Percentiles rank a stretch among this genome's conserved stretches.
phyloP scores from a whole-genome alignment of 1,140 invertebrate species.

The Contarinia nasturtii region DNA sequence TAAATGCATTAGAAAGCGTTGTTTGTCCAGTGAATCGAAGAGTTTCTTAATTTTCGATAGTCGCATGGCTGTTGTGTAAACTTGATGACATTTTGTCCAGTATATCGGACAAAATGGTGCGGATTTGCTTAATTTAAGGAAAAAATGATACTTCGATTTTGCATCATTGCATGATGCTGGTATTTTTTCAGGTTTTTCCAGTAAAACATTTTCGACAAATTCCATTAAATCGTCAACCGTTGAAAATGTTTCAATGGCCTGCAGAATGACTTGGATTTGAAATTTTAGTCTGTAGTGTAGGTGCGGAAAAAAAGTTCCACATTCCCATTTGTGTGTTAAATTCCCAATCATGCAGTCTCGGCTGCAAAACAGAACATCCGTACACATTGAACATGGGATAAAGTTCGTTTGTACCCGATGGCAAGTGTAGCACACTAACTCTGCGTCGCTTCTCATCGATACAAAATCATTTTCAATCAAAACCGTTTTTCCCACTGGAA shows the following conservation, averaged over 20 bases:
- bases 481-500: background rate
- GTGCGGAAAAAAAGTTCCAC: background rate
- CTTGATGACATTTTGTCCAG: background rate
- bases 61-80: background rate
- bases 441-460: background rate
- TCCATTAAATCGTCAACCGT: background rate
- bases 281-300: background rate
- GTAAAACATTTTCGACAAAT: background rate
- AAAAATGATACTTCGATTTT: background rate
- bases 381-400: background rate
- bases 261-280: background rate
- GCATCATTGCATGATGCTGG: background rate
- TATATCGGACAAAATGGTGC: background rate
- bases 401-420: background rate
- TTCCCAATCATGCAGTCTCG: background rate
- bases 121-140: background rate
- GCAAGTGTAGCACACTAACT: background rate
- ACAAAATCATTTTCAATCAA: background rate
- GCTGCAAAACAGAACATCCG: background rate
- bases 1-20: background rate
- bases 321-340: background rate
- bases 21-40: background rate
- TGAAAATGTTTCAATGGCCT: background rate
- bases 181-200: background rate
- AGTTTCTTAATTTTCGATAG: background rate